These are phyloP conservation scores for Mimas tiliae DNA, from an alignment of 2,888 invertebrate species.

Conservation along the genomic window DNA sequence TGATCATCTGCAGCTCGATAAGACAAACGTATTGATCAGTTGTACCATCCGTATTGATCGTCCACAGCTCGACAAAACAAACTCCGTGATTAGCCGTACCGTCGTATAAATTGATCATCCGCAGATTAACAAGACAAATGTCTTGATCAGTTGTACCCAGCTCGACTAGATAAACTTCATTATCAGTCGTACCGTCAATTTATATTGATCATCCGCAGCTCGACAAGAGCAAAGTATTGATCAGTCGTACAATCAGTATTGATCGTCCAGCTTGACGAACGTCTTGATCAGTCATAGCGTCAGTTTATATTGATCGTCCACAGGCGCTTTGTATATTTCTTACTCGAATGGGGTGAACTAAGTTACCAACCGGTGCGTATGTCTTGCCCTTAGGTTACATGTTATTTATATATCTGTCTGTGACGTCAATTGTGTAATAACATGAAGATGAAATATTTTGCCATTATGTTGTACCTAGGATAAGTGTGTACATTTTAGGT, in stretches of 20 bases:
- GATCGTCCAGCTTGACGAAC: no score
- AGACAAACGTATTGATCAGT: not conserved
- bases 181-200: no score
- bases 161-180: no score
- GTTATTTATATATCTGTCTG: conserved; percentile 71
- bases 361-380: conserved; percentile 68
- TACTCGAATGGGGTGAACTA: conserved; percentile 48
- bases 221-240: no score
- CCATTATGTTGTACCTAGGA: conserved; percentile 81
- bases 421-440: conserved; percentile 66
- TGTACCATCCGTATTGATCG: conserved; percentile 4
- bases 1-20: no score
- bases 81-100: no score
- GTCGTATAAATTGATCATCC: no score
- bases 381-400: conserved; percentile 73
- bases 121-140: no score
- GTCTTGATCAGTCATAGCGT: not conserved
- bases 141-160: no score
- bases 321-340: conserved; percentile 27
- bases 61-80: no score
- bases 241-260: no score
- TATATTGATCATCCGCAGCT: no score
- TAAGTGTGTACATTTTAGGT: conserved; percentile 83
- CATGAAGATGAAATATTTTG: conserved; percentile 72
- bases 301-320: conserved; percentile 12